Conservation (phyloP, 2,113 vertebrate genomes). For the Sceloporus undulatus region DNA sequence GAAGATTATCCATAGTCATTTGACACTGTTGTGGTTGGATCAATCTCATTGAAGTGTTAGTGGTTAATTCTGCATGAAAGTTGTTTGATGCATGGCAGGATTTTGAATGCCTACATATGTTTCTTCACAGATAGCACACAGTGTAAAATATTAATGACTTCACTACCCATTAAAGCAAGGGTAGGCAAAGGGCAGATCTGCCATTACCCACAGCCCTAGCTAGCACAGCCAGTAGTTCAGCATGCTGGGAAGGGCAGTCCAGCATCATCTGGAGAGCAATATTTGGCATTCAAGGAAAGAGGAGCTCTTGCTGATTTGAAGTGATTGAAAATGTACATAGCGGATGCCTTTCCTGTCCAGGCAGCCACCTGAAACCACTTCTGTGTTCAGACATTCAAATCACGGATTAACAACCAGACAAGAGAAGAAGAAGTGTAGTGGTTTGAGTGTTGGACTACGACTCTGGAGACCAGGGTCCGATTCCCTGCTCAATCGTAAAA, state of each 20-base stretch:
- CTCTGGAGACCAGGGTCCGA: no score
- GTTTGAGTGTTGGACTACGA: no score
- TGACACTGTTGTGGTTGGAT: not conserved
- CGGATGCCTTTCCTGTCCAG: not conserved
- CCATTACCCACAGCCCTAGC: not conserved
- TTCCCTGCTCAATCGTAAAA: no score
- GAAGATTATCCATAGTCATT: not conserved
- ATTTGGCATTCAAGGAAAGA: not conserved
- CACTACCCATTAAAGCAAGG: not conserved
- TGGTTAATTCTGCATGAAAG: not conserved
- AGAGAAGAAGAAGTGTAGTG: not conserved
- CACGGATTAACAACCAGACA: not conserved
- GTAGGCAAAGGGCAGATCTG: no score
- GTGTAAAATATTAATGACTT: conserved; percentile 5
- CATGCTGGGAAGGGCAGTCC: no score
- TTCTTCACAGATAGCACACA: not conserved
- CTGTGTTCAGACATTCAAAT: not conserved
- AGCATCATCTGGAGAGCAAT: no score
- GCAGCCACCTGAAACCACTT: not conserved
- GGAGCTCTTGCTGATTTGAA: not conserved
- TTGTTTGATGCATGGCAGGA: not conserved
- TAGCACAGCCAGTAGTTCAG: no score
- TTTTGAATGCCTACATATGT: not conserved
- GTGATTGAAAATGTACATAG: not conserved
- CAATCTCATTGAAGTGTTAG: not conserved